phyloP scores from a whole-genome alignment of 2,797 vertebrate species.

The Pseudochirops cupreus region DNA sequence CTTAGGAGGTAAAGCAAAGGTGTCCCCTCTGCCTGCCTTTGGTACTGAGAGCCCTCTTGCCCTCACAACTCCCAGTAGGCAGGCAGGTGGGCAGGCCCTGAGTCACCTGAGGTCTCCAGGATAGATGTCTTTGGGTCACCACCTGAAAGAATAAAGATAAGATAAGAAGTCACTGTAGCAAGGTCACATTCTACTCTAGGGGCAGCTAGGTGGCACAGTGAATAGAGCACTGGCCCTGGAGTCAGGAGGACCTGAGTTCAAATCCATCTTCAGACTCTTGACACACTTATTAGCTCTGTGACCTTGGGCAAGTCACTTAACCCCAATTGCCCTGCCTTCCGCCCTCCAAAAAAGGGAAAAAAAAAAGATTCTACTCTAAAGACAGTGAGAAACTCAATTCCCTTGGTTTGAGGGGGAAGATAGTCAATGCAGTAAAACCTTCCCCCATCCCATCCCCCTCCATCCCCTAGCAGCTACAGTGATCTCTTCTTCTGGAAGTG shows the following conservation, averaged over 20 bases:
- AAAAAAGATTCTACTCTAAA: neutral
- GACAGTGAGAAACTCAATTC: no score
- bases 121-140: slow-evolving; percentile 71
- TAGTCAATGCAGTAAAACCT: neutral
- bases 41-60: neutral
- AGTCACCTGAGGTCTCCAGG: slow-evolving; percentile 79
- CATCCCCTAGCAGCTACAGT: neutral
- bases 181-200: neutral
- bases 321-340: no score
- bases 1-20: neutral
- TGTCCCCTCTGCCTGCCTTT: neutral
- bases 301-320: no score
- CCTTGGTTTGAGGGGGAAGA: fast-evolving
- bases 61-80: neutral
- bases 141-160: slow-evolving; percentile 71
- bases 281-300: no score
- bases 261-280: no score
- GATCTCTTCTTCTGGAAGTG: neutral
- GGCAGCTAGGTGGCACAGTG: no score
- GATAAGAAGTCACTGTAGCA: neutral
- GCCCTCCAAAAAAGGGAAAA: no score
- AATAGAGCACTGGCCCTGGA: no score
- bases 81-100: neutral
- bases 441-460: neutral
- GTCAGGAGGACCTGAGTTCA: no score